Evolutionary conservation across 1,140 invertebrate species (phyloP).

Genomic region (Brachystomella parvula): DNA sequence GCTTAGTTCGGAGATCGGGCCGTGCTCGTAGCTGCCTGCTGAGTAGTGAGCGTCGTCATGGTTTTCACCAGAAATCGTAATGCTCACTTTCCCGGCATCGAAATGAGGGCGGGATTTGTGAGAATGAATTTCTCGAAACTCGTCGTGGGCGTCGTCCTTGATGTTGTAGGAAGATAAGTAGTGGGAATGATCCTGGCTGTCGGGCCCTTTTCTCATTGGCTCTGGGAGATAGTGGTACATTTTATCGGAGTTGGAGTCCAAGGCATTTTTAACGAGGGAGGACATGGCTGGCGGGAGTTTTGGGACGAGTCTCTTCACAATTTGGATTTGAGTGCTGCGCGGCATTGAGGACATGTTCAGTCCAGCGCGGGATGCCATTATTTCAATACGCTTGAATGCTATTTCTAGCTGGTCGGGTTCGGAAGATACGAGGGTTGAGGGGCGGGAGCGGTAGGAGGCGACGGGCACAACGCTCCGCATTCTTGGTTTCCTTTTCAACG

Average conservation of each 20-base stretch:
- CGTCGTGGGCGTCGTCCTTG: conserved; percentile 2
- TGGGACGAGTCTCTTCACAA: conserved; percentile 24
- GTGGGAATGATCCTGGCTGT: conserved; percentile 20
- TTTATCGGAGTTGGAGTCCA: conserved; percentile 29
- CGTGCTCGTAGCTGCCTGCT: conserved; percentile 1
- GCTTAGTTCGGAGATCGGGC: not conserved
- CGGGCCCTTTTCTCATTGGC: conserved; percentile 28
- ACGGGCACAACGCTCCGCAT: conserved; percentile 13
- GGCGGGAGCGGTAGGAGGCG: conserved; percentile 20
- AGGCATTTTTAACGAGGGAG: conserved; percentile 13
- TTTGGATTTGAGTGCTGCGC: conserved; percentile 32
- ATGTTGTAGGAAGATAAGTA: conserved; percentile 8
- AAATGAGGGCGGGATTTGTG: not conserved
- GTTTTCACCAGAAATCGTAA: not conserved
- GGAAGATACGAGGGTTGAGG: conserved; percentile 26
- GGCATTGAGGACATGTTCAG: conserved; percentile 37
- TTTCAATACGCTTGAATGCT: conserved; percentile 36
- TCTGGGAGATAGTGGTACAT: conserved; percentile 33
- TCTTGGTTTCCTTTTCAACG: not conserved
- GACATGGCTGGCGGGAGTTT: conserved; percentile 30
- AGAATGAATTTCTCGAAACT: not conserved
- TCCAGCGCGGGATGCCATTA: conserved; percentile 33
- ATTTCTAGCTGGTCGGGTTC: conserved; percentile 31
- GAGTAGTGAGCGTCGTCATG: not conserved
- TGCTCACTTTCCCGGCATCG: conserved; percentile 16